Base-by-base conservation (phyloP, 2,113 vertebrate species). In the Larimichthys crocea region DNA sequence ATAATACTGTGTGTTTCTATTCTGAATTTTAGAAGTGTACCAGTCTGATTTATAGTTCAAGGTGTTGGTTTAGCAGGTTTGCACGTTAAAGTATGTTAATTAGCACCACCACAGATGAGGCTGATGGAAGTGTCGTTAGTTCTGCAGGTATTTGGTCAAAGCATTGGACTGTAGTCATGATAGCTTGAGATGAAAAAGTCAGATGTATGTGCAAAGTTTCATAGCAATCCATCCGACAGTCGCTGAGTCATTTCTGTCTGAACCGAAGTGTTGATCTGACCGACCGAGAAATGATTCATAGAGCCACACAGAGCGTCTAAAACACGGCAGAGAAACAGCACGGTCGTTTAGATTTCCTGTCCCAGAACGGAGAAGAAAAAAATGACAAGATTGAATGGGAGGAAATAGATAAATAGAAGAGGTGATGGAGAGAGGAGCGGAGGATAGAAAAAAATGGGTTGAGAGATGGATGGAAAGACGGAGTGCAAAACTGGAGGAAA, bases 291-390 rank as follows among this genome's bases (percentile, higher is more conserved):
- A 17, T 49, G 5, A 17, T 16, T 15, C 16, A 2, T 15, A 17
- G 49, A 20, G 49, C 49, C 49, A 8, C 19, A n/a, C 10, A n/a
- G 4, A 49, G 16, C 12, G 16, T 46, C 12, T 14, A 14, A 61
- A 67, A 40, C 24, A 57, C 42, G 66, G 55, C 10, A 66, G 52
- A 80, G 60, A 31, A 46, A 82, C 2, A 24, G 49, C 24, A 3
- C 1, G 17, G 17, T 42, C 35, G 66, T 40, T 72, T 55, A 22
- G 16, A 24, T 31, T 53, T 55, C 10, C 24, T 19, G 31, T 24
- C 22, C 35, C 66, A 52, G 61, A 50, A 29, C 8, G 10, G n/a
- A 69, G 42, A 20, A 14, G 16, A 0, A 22, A 0, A 10, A 8
- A 57, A 59, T 60, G 52, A 55, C n/a, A 60, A 16, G 24, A 16